Base-by-base conservation (phyloP, 2,888 invertebrate species). In the Vesta saturnalis region DNA sequence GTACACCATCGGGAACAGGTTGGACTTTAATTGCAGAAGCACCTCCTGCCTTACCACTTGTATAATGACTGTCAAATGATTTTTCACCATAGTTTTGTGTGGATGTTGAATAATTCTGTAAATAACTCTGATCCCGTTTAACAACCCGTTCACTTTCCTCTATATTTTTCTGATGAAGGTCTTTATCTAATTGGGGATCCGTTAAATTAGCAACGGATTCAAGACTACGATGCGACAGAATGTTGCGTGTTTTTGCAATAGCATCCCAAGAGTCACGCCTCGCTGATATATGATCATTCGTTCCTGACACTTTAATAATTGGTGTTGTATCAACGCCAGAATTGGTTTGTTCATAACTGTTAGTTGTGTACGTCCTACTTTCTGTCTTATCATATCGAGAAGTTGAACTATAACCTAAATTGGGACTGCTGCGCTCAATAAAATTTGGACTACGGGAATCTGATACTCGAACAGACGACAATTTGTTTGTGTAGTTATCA, bases 1-100 rank as follows among this genome's bases (percentile, higher is more conserved):
- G 89, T 58, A 92, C 87, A 73, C 96, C 96, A 85, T 94, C 92
- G 1, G 94, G 93, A 76, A 95, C 92, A 68, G 90, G 91, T 78
- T 93, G 94, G 61, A 99, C 94, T 82, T 90, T 89, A 80, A 98
- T 95, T 76, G 93, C 91, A 81, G 89, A 88, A 68, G 96, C 94
- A 85, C 97, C 95, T 83, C 90, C 94, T 74, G 89, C 91, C 83
- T 92, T 80, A 1, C 72, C 71, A 4, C 72, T 76, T 46, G 75
- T 72, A 5, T 79, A 78, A 3, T 78, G 78, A 52, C 77, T 69
- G 0, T 77, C 79, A 60, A 76, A 75, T 23, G 67, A 67, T 35
- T 72, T 65, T 55, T 77, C 76, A 21, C 70, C 70, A 69, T 77
- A 79, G 66, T 74, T 78, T 62, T 80, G 79, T 6, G 74, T 74